A percentile compares a stretch with the other conserved stretches of the same genome.
Conservation (phyloP, 2,113 vertebrate genomes). For the Micronycteris hirsuta region DNA sequence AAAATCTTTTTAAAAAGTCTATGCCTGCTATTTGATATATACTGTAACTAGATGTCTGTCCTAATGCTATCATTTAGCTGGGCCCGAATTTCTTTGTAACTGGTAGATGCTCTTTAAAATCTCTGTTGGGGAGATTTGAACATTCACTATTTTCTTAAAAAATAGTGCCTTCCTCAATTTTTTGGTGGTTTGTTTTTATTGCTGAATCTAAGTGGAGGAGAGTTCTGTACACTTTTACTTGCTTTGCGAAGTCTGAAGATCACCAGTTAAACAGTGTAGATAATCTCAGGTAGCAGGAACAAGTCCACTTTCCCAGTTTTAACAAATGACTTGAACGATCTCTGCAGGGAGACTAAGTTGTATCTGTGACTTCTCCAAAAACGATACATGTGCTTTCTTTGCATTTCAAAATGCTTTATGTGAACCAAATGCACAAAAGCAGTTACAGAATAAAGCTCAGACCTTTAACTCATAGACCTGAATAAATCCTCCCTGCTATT, state of each 20-base stretch:
- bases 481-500: not conserved
- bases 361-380: not conserved
- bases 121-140: not conserved
- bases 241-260: not conserved
- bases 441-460: not conserved
- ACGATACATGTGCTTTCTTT: not conserved
- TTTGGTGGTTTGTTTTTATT: not conserved
- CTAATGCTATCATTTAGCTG: not conserved
- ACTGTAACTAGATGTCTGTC: not conserved
- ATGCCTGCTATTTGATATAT: not conserved
- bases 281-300: not conserved
- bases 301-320: not conserved
- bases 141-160: constrained; percentile 1
- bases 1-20: not conserved
- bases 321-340: not conserved
- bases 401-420: constrained; percentile 24
- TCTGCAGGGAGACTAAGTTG: not conserved
- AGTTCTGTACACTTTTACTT: not conserved
- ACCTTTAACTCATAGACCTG: not conserved
- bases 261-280: not conserved
- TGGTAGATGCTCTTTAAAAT: not conserved
- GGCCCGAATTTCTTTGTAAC: not conserved
- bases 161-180: not conserved
- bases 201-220: not conserved
- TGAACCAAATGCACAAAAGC: not conserved